These are phyloP conservation scores for Cyphomyrus discorhynchus DNA, from an alignment of 2,113 vertebrate genomes.

Conservation along the genomic window DNA sequence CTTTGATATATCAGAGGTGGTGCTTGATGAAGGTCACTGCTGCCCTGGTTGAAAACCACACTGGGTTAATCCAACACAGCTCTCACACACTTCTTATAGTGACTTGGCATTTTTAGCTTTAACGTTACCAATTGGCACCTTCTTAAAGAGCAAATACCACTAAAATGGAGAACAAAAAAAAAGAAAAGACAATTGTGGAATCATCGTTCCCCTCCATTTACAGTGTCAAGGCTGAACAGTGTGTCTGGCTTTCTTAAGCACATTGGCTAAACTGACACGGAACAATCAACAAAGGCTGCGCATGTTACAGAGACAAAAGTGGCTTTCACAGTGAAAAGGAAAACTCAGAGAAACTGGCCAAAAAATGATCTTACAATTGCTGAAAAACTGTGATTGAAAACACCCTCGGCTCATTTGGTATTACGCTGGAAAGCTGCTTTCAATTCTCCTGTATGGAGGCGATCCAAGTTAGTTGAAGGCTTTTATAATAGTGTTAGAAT, in stretches of 20 bases:
- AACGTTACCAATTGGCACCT: not conserved
- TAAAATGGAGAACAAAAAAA: not conserved
- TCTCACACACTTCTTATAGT: not conserved
- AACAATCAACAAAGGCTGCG: not conserved
- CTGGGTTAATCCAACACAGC: not conserved
- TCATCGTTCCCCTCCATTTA: not conserved
- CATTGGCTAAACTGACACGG: not conserved
- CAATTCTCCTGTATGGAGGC: not conserved
- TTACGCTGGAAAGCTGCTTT: not conserved
- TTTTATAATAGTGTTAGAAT: not conserved
- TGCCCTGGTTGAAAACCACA: not conserved
- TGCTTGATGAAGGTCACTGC: not conserved
- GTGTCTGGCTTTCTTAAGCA: constrained; percentile 12
- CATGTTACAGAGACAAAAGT: not conserved
- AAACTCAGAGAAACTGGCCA: not conserved
- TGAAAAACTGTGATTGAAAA: not conserved
- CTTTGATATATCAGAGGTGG: not conserved
- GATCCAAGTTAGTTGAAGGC: not conserved
- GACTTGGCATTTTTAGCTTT: not conserved
- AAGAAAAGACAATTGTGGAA: not conserved
- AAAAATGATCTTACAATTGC: not conserved
- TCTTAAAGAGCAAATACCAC: not conserved
- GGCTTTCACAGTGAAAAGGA: not conserved
- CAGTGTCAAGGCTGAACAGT: not conserved
- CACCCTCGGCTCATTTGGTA: not conserved